Evolutionary conservation across 2,797 vertebrate genomes (phyloP).

Genomic region (Ambastaia sidthimunki): DNA sequence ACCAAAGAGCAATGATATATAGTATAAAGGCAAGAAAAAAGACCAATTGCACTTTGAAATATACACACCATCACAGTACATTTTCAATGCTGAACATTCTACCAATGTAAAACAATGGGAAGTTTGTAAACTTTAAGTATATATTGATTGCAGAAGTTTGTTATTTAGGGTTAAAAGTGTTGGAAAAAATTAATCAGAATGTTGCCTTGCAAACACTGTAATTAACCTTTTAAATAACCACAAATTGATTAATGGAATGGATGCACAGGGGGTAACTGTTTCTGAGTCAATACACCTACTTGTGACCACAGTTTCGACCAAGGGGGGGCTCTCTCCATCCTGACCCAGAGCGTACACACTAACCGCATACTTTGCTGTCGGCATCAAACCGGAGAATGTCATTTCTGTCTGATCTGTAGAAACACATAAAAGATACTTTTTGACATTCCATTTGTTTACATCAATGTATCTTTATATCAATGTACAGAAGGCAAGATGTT

Average conservation of each 20-base stretch:
- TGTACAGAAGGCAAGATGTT: background rate
- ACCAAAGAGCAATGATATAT: too few species aligned
- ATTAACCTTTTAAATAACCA: too few species aligned
- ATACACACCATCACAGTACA: too few species aligned
- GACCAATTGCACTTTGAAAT: too few species aligned
- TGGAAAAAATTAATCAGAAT: too few species aligned
- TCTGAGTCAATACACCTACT: constrained; percentile 74
- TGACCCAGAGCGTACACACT: constrained; percentile 88
- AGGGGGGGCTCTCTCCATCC: constrained; percentile 87
- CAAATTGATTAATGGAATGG: background rate
- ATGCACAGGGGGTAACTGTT: background rate
- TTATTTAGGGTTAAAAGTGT: too few species aligned
- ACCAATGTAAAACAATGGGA: too few species aligned
- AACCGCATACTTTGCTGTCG: constrained; percentile 88
- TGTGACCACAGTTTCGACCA: constrained; percentile 88
- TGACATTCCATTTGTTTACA: background rate
- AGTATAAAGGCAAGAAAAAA: too few species aligned
- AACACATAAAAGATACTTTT: constrained; percentile 7
- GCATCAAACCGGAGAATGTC: constrained; percentile 93
- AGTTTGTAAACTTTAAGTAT: too few species aligned
- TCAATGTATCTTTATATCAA: background rate
- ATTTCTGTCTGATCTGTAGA: constrained; percentile 90
- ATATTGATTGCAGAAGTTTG: too few species aligned
- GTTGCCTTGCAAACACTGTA: too few species aligned
- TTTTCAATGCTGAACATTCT: too few species aligned